Evolutionary conservation across 2,113 vertebrate species (phyloP).

Genomic region (Chroicocephalus ridibundus): DNA sequence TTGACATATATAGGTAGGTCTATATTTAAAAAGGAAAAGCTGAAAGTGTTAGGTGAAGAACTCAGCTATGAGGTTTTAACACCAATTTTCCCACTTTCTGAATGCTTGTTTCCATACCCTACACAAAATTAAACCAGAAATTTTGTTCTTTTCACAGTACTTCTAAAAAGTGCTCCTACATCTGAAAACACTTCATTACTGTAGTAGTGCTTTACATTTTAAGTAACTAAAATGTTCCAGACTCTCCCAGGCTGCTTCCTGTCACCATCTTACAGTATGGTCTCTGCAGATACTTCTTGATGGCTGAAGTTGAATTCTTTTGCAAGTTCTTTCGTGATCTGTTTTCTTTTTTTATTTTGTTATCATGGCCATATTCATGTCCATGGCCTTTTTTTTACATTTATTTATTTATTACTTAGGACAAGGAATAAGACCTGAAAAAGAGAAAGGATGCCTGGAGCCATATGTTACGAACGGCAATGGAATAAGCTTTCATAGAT

Average conservation of each 20-base stretch:
- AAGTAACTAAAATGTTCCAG: slow-evolving; percentile 4
- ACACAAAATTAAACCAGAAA: not conserved
- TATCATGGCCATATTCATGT: not conserved
- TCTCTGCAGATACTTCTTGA: not conserved
- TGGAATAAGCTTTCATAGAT: not conserved
- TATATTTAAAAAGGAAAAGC: not conserved
- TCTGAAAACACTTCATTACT: not conserved
- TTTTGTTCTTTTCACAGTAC: not conserved
- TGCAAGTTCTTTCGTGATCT: not conserved
- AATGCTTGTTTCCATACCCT: not conserved
- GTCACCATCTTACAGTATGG: not conserved
- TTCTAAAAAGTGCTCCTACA: not conserved
- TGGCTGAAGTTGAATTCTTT: not conserved
- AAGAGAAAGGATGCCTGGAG: not conserved
- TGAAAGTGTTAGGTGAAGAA: not conserved
- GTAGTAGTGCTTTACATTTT: not conserved
- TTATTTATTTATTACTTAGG: not conserved
- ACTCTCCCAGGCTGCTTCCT: not conserved
- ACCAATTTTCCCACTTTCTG: not conserved
- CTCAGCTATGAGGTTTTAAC: not conserved
- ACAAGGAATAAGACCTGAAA: not conserved
- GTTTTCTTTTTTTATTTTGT: not conserved
- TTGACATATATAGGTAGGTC: not conserved
- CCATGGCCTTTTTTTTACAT: not conserved
- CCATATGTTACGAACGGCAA: not conserved